These are phyloP conservation scores for Carlito syrichta DNA, from an alignment of 2,113 vertebrate genomes.

Conservation along the genomic window DNA sequence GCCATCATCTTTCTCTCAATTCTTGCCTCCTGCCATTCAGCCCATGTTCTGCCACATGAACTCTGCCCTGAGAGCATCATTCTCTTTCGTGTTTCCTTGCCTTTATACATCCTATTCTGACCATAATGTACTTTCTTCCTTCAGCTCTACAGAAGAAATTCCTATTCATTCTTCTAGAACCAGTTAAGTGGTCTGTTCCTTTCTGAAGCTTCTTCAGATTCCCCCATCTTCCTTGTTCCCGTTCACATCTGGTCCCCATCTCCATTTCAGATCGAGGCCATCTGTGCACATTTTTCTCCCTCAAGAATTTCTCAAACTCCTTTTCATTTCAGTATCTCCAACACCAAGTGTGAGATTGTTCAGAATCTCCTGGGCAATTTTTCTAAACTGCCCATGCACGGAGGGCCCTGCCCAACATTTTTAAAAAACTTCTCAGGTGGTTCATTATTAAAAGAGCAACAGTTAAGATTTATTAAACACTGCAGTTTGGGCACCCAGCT, in stretches of 20 bases:
- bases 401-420: neutral
- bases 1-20: neutral
- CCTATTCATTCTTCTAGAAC: neutral
- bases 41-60: neutral
- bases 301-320: neutral
- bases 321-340: slow-evolving; percentile 4
- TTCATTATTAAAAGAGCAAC: neutral
- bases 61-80: neutral
- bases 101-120: neutral
- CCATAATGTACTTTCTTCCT: neutral
- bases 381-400: neutral
- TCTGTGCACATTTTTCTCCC: neutral
- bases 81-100: neutral
- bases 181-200: neutral
- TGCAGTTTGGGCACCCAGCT: neutral
- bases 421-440: neutral
- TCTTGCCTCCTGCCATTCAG: neutral
- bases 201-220: neutral
- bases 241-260: neutral
- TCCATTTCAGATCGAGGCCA: neutral
- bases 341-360: neutral
- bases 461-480: neutral
- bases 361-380: neutral
- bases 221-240: neutral
- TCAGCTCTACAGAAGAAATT: neutral